Evolutionary conservation across 2,888 invertebrate species (phyloP), one percentile per base, ranked within the genome.

Genomic region (Polyploca ridens): DNA sequence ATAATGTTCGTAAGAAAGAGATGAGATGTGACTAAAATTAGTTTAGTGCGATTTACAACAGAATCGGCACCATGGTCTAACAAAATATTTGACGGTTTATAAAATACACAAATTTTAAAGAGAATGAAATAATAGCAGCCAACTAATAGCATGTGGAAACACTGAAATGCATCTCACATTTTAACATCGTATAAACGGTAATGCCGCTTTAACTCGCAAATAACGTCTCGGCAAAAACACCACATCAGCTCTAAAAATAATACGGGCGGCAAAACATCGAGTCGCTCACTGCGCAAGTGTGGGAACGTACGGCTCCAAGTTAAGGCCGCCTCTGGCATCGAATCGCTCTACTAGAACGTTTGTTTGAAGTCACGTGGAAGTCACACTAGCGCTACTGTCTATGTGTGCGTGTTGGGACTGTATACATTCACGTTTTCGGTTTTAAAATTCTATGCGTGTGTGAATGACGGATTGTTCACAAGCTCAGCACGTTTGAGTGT

Each of bases 181-280:
- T 77, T 81, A 78, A 74, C 83, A 75, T 76, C 80, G 78, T 82
- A 78, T 72, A 70, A 80, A 85, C 83, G 79, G 85, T 84, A 80
- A 77, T 69, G 63, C 69, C 70, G 63, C 63, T 72, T n/a, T 72
- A 74, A 74, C 74, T 77, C 75, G 77, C 79, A 78, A 82, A 83
- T 81, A 80, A 74, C 78, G 75, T 68, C 68, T 71, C 82, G 74
- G 87, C 87, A 88, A 89, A 89, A 91, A 90, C 90, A 86, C 81
- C 83, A 81, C 89, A 91, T 93, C 93, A 92, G 84, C 85, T 89
- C 93, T 93, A 93, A 92, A 93, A 93, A 92, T 92, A 90, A 81
- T 72, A 78, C 83, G 70, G 77, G 78, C 73, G 66, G 66, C 73
- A 73, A 61, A 76, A 74, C 69, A 69, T 77, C 76, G 77, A 77